These are phyloP conservation scores for Glaucopsyche alexis DNA, from an alignment of 2,888 invertebrate species.

Conservation along the genomic window DNA sequence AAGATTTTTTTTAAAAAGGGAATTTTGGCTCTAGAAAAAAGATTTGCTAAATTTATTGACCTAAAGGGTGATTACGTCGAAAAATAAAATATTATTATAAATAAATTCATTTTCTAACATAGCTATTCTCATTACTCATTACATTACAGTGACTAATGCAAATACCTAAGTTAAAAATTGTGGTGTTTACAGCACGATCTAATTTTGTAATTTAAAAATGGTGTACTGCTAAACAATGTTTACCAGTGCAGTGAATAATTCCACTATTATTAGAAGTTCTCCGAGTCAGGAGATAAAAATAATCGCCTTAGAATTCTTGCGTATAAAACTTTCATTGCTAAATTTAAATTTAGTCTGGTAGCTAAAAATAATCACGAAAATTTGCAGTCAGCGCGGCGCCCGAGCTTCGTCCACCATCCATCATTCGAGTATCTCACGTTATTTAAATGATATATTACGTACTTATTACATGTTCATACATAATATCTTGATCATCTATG, in stretches of 20 bases:
- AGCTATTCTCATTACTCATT: too few species aligned
- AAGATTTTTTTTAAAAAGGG: too few species aligned
- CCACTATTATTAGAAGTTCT: neutral
- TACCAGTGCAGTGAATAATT: neutral
- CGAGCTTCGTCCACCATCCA: neutral
- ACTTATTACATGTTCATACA: too few species aligned
- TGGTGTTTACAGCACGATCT: neutral
- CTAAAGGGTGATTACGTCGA: too few species aligned
- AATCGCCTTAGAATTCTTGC: neutral
- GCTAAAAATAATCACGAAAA: neutral
- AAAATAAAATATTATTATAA: too few species aligned
- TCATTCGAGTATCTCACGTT: neutral
- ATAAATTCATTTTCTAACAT: too few species aligned
- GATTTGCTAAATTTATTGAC: too few species aligned
- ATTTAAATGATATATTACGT: too few species aligned
- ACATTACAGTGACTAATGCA: neutral
- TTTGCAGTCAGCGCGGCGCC: constrained; percentile 24
- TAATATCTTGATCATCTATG: neutral
- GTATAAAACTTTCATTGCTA: neutral
- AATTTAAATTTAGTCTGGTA: neutral
- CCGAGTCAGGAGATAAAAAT: constrained; percentile 3
- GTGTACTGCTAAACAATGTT: neutral
- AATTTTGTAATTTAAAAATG: neutral
- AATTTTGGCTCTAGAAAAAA: too few species aligned
- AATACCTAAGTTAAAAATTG: neutral